These are phyloP conservation scores for Eudasyphora cyanicolor DNA, from an alignment of 2,888 invertebrate species.

Conservation along the genomic window DNA sequence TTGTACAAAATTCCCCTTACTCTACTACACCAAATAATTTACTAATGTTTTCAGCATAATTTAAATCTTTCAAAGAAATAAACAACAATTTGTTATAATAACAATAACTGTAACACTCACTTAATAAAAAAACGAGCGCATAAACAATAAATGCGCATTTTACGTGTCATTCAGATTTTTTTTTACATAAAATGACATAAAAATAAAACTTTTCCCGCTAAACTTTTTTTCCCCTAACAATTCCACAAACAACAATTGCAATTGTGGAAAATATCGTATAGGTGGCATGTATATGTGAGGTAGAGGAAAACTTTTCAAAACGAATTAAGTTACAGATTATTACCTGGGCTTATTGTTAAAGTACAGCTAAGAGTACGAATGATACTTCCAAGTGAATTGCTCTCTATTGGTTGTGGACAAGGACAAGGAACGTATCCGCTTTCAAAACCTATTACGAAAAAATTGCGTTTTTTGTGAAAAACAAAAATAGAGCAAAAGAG, in stretches of 20 bases:
- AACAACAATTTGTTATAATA: conserved; percentile 1
- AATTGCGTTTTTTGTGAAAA: not conserved
- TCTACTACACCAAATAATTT: no score
- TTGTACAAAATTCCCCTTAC: no score
- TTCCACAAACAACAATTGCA: conserved; percentile 13
- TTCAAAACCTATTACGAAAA: not conserved
- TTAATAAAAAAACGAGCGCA: not conserved
- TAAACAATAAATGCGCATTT: conserved; percentile 21
- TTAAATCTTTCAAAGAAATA: not conserved
- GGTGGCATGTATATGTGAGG: not conserved
- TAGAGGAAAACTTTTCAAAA: conserved; percentile 14
- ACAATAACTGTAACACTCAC: conserved; percentile 11
- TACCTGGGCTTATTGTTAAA: conserved; percentile 40
- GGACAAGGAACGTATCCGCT: not conserved
- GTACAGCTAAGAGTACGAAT: not conserved
- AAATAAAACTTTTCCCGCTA: conserved; percentile 19
- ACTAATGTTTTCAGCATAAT: not conserved
- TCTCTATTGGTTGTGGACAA: not conserved
- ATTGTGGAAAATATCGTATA: not conserved
- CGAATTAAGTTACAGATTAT: conserved; percentile 48
- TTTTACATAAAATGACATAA: conserved; percentile 14
- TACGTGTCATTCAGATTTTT: conserved; percentile 10
- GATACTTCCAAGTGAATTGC: not conserved
- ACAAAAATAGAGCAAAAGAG: not conserved
- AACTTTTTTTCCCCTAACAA: not conserved